Evolutionary conservation across 2,888 invertebrate species (phyloP).

Genomic region (Odontothrips loti): DNA sequence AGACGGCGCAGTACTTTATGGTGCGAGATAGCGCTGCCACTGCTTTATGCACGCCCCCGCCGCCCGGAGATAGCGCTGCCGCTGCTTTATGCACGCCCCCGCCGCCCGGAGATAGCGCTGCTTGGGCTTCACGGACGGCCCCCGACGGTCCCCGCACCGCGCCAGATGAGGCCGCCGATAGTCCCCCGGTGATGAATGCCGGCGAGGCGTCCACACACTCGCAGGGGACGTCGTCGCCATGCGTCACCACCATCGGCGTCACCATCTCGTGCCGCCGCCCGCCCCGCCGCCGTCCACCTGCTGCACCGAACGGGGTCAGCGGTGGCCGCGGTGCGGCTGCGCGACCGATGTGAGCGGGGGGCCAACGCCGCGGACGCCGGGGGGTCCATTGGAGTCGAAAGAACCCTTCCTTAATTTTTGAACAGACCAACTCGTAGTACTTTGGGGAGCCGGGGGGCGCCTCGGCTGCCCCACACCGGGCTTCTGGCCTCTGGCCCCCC

Average conservation of each 20-base stretch:
- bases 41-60: background rate
- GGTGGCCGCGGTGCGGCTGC: background rate
- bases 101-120: background rate
- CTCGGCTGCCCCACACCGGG: background rate
- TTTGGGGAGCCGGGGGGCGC: background rate
- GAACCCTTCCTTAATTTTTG: background rate
- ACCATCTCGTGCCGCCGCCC: background rate
- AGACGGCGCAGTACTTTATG: background rate
- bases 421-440: background rate
- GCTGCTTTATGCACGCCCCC: background rate
- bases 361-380: background rate
- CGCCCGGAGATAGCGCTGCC: background rate
- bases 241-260: background rate
- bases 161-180: background rate
- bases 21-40: background rate
- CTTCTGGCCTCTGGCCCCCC: background rate
- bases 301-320: background rate
- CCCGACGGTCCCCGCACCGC: background rate
- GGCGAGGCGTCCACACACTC: background rate
- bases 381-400: background rate
- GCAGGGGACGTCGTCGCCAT: background rate
- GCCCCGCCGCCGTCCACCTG: background rate
- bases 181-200: background rate
- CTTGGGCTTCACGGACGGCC: background rate
- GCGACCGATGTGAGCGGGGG: background rate